These are phyloP conservation scores for Pteropus rufus DNA, from an alignment of 2,797 vertebrate genomes.

Conservation along the genomic window DNA sequence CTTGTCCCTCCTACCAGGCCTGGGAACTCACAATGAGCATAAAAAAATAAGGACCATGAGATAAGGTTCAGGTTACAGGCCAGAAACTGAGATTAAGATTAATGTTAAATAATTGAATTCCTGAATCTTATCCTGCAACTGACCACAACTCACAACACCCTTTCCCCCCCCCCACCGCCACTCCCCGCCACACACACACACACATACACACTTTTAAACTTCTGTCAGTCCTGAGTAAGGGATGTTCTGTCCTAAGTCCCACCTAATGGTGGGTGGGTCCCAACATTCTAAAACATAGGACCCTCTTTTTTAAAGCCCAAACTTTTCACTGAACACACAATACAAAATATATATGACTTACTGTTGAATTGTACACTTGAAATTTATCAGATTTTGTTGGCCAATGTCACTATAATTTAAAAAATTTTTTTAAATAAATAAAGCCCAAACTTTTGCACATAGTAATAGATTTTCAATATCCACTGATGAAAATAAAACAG, in stretches of 20 bases:
- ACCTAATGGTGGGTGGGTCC: not conserved
- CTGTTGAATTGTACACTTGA: no score
- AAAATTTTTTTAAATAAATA: not conserved
- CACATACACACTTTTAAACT: not conserved
- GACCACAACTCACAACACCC: no score
- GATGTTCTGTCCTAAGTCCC: not conserved
- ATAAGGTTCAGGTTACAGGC: not conserved
- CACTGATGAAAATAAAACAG: not conserved
- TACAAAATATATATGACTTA: no score
- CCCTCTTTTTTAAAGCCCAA: not conserved
- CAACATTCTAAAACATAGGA: not conserved
- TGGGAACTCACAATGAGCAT: not conserved
- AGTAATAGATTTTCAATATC: not conserved
- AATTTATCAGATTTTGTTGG: no score
- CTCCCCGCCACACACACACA: no score
- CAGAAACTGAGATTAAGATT: not conserved
- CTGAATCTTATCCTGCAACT: not conserved
- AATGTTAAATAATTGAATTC: not conserved
- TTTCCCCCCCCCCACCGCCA: no score
- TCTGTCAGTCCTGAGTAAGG: not conserved
- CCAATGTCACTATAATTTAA: no score
- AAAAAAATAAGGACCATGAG: not conserved
- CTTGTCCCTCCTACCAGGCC: not conserved
- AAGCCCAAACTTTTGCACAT: not conserved
- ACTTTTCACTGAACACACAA: not conserved